Conservation (phyloP, 1,140 invertebrate genomes). For the Fopius arisanus region DNA sequence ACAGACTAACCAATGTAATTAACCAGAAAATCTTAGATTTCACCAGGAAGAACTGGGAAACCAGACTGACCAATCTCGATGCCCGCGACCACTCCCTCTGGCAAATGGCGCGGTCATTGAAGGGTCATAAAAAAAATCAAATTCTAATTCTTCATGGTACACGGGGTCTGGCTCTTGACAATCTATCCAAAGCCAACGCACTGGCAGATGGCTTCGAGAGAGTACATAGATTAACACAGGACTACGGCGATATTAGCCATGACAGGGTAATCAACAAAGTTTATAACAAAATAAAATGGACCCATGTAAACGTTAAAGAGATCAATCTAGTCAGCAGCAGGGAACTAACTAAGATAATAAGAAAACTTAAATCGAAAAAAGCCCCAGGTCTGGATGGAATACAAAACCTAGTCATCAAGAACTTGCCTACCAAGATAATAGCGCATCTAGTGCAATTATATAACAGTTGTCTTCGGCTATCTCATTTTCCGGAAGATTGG, state of each 20-base stretch:
- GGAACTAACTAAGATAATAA: background rate
- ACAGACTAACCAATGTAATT: background rate
- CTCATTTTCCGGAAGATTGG: background rate
- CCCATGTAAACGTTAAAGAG: background rate
- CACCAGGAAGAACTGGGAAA: background rate
- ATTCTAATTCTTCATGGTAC: conserved; percentile 16
- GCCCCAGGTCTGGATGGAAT: background rate
- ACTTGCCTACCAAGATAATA: background rate
- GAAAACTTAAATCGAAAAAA: background rate
- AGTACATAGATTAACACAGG: conserved; percentile 12
- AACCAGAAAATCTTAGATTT: background rate
- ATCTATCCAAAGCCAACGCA: conserved; percentile 13
- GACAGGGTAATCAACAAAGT: background rate
- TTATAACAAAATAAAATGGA: background rate
- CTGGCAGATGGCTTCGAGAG: conserved; percentile 11
- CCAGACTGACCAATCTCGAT: background rate
- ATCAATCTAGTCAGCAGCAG: background rate
- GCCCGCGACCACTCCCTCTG: background rate
- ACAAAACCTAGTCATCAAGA: background rate
- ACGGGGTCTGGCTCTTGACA: background rate
- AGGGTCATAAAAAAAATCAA: background rate
- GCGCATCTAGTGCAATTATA: background rate
- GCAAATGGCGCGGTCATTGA: background rate
- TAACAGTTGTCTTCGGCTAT: background rate
- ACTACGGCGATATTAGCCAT: conserved; percentile 1